These are phyloP conservation scores for Polyploca ridens DNA, from an alignment of 2,888 invertebrate genomes.

Conservation along the genomic window DNA sequence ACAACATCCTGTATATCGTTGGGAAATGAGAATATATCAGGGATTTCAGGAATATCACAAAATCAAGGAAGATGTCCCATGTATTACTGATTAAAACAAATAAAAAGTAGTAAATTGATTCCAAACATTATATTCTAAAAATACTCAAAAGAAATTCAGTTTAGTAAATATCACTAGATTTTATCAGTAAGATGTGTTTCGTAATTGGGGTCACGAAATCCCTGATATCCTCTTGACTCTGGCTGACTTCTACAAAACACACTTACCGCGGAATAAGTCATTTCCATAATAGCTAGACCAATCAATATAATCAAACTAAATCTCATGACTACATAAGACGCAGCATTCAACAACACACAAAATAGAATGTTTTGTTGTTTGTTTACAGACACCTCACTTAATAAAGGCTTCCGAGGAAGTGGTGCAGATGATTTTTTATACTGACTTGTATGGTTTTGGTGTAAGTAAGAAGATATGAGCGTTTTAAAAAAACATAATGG, in stretches of 20 bases:
- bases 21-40: no score
- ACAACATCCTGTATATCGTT: no score
- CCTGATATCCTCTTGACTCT: background rate
- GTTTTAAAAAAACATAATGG: background rate
- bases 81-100: no score
- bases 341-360: constrained; percentile 24
- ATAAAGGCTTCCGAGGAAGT: constrained; percentile 39
- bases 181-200: no score
- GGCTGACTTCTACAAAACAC: background rate
- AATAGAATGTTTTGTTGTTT: constrained; percentile 41
- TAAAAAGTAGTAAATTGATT: no score
- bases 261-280: background rate
- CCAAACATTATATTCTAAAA: no score
- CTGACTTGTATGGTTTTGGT: constrained; percentile 32
- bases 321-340: constrained; percentile 13
- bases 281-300: background rate
- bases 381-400: constrained; percentile 43
- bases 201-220: no score
- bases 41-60: no score
- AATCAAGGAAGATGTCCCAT: no score
- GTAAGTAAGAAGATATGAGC: constrained; percentile 11
- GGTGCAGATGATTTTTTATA: constrained; percentile 39
- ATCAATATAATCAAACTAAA: background rate
- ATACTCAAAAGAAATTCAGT: no score
- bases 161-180: no score